Percentiles rank a stretch among this genome's conserved stretches.
Evolutionary conservation across 1,140 invertebrate genomes (phyloP).

Genomic region (Eurosta solidaginis): DNA sequence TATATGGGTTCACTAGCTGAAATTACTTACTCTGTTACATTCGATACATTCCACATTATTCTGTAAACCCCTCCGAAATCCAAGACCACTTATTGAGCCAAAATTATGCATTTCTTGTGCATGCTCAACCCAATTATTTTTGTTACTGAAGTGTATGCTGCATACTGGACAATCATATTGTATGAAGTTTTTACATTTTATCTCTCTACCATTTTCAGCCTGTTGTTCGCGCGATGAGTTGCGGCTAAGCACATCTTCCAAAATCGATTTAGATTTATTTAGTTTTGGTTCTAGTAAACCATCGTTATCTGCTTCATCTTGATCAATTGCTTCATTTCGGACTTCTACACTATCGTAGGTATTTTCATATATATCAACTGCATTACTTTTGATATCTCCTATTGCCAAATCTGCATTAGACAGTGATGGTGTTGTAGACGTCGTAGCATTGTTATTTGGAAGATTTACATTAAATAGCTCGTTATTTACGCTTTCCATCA

Average conservation of each 20-base stretch:
- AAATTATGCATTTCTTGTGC: slow-evolving; percentile 54
- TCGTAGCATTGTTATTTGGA: background rate
- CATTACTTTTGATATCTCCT: slow-evolving; percentile 30
- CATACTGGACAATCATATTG: slow-evolving; percentile 54
- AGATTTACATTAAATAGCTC: background rate
- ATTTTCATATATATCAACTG: slow-evolving; percentile 34
- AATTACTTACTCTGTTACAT: slow-evolving; percentile 44
- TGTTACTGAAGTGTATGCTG: slow-evolving; percentile 46
- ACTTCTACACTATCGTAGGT: slow-evolving; percentile 42
- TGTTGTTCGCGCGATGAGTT: slow-evolving; percentile 11
- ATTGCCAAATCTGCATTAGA: slow-evolving; percentile 1
- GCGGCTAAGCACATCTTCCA: slow-evolving; percentile 36
- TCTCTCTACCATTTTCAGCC: slow-evolving; percentile 29
- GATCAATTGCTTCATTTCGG: slow-evolving; percentile 39
- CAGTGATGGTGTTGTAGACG: background rate
- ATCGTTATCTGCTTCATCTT: slow-evolving; percentile 35
- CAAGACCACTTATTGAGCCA: slow-evolving; percentile 46
- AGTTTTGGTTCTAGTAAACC: background rate
- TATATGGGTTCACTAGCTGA: no score
- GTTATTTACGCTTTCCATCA: slow-evolving; percentile 32
- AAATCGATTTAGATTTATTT: background rate
- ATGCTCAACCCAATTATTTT: slow-evolving; percentile 50
- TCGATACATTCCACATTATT: slow-evolving; percentile 51
- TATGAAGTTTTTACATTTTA: slow-evolving; percentile 50
- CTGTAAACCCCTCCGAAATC: slow-evolving; percentile 46